These are phyloP conservation scores for Coleophora deauratella DNA, from an alignment of 2,888 invertebrate species.

Conservation along the genomic window DNA sequence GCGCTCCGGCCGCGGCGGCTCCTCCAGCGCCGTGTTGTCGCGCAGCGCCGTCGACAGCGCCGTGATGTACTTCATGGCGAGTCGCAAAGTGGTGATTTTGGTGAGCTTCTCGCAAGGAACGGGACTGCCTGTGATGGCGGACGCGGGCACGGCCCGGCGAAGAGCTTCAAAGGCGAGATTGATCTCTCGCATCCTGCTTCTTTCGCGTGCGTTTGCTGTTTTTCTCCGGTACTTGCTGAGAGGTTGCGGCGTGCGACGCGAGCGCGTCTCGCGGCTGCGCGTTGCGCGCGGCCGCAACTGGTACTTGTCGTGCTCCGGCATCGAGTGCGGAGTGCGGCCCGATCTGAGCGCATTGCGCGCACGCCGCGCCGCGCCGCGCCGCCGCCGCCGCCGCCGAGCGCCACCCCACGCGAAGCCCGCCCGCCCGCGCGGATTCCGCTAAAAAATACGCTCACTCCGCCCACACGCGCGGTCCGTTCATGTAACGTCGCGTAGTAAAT, in stretches of 20 bases:
- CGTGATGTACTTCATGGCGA: conserved; percentile 91
- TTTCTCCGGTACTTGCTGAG: conserved; percentile 92
- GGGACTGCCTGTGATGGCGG: conserved; percentile 65
- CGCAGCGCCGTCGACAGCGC: conserved; percentile 80
- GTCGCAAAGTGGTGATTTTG: conserved; percentile 89
- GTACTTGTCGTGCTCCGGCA: conserved; percentile 72
- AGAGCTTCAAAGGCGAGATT: conserved; percentile 91
- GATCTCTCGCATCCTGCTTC: conserved; percentile 91
- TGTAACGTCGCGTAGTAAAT: conserved; percentile 41
- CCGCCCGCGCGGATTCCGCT: conserved; percentile 47
- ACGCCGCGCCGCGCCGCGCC: conserved; percentile 23
- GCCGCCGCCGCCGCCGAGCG: conserved; percentile 12
- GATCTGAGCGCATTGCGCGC: conserved; percentile 14
- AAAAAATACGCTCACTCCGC: conserved; percentile 63
- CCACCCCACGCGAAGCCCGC: conserved; percentile 41
- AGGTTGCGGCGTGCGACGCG: conserved; percentile 80
- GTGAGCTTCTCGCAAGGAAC: conserved; percentile 85
- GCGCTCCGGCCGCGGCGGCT: conserved; percentile 36
- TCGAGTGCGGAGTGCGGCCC: conserved; percentile 42
- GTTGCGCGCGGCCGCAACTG: conserved; percentile 70
- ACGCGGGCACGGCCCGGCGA: conserved; percentile 82
- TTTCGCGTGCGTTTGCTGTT: conserved; percentile 91
- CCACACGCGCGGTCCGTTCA: conserved; percentile 63
- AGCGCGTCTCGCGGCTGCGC: conserved; percentile 63
- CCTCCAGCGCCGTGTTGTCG: conserved; percentile 33